phyloP scores from a whole-genome alignment of 2,888 invertebrate genomes.

The Drosophila colorata region DNA sequence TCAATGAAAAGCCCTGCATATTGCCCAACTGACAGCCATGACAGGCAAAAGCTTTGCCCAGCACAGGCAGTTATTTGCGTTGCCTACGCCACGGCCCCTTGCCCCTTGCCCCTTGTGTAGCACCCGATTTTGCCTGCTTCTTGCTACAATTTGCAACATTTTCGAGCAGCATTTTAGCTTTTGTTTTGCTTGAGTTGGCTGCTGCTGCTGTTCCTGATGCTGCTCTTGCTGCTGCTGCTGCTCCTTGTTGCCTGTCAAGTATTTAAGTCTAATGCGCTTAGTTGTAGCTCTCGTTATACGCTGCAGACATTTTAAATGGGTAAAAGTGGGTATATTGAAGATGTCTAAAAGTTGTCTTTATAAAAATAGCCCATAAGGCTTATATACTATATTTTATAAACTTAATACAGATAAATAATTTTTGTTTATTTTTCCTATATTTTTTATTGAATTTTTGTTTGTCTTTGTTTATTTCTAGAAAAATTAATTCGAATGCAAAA shows the following conservation, averaged over 20 bases:
- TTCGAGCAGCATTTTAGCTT: slow-evolving; percentile 47
- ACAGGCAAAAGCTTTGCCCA: slow-evolving; percentile 30
- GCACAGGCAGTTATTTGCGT: slow-evolving; percentile 19
- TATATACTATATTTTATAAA: too few relatives aligned
- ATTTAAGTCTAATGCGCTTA: slow-evolving; percentile 74
- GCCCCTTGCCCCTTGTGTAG: too few relatives aligned
- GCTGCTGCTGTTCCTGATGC: slow-evolving; percentile 1
- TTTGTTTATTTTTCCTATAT: too few relatives aligned
- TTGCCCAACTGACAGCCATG: slow-evolving; percentile 49
- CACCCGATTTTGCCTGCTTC: too few relatives aligned
- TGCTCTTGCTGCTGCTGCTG: slow-evolving; percentile 8
- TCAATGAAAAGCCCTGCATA: slow-evolving; percentile 59
- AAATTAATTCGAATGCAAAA: background rate
- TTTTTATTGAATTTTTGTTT: too few relatives aligned
- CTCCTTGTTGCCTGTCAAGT: slow-evolving; percentile 47
- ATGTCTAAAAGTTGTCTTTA: background rate
- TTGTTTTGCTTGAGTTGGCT: slow-evolving; percentile 39
- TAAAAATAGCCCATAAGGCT: background rate
- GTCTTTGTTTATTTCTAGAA: too few relatives aligned
- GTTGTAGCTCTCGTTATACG: slow-evolving; percentile 33
- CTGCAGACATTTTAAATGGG: background rate
- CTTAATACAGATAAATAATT: too few relatives aligned
- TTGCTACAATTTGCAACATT: slow-evolving; percentile 42
- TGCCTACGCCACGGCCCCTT: background rate
- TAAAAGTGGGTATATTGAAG: slow-evolving; percentile 6